phyloP scores from a whole-genome alignment of 2,888 invertebrate species.

The Heterodera filipjevi region DNA sequence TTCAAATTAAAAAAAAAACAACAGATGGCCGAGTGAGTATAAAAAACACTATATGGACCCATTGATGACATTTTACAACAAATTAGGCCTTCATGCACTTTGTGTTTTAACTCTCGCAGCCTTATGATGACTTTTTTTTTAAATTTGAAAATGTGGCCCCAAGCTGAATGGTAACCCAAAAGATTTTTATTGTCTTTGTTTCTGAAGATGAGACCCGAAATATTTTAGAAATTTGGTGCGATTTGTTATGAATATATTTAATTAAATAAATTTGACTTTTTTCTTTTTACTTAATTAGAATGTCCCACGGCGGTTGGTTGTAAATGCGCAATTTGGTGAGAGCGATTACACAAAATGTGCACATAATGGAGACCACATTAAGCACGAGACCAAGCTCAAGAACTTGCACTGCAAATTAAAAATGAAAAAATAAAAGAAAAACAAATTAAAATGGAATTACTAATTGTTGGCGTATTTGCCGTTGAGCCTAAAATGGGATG shows the following conservation, averaged over 20 bases:
- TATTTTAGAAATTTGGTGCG: neutral
- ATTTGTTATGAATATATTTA: neutral
- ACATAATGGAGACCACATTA: constrained; percentile 57
- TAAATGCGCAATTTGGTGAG: constrained; percentile 48
- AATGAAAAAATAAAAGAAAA: neutral
- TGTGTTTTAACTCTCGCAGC: too few species aligned
- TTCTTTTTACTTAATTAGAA: constrained; percentile 50
- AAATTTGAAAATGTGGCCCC: too few species aligned
- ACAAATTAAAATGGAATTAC: neutral
- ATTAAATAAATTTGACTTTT: too few species aligned
- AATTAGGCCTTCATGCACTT: too few species aligned
- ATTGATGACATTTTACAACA: too few species aligned
- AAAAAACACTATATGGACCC: too few species aligned
- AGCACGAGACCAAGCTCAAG: constrained; percentile 61
- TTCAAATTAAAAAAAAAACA: too few species aligned
- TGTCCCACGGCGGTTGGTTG: constrained; percentile 60
- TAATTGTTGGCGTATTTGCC: constrained; percentile 17
- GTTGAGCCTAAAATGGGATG: constrained; percentile 1
- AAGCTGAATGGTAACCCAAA: too few species aligned
- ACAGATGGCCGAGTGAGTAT: too few species aligned
- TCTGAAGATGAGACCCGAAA: too few species aligned
- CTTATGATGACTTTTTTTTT: too few species aligned
- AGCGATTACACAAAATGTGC: constrained; percentile 52
- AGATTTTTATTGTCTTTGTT: too few species aligned
- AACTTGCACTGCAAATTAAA: constrained; percentile 55